A percentile compares a stretch with the other conserved stretches of the same genome.
phyloP scores from a whole-genome alignment of 2,888 invertebrate species.

The Leucania comma region DNA sequence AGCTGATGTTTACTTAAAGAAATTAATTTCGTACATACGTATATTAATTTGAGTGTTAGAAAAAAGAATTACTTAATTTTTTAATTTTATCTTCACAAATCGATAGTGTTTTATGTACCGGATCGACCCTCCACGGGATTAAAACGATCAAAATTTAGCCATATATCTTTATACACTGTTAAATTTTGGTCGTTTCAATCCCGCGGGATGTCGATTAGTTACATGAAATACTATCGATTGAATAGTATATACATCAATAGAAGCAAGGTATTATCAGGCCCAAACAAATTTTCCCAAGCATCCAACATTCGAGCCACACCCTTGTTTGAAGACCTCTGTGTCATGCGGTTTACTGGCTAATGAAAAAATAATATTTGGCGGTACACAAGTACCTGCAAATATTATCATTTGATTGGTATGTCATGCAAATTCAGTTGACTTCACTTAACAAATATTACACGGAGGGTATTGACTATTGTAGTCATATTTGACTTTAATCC shows the following conservation, averaged over 20 bases:
- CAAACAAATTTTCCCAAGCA: constrained; percentile 1
- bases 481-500: constrained; percentile 43
- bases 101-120: too few relatives aligned
- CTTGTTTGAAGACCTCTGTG: constrained; percentile 25
- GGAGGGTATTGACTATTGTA: constrained; percentile 13
- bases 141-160: too few relatives aligned
- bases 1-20: too few relatives aligned
- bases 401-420: constrained; percentile 50
- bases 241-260: constrained; percentile 8
- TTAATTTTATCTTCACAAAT: too few relatives aligned
- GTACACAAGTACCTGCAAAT: constrained; percentile 35
- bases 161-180: too few relatives aligned
- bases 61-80: too few relatives aligned
- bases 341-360: constrained; percentile 38
- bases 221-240: too few relatives aligned
- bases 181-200: too few relatives aligned
- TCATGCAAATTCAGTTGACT: constrained; percentile 45
- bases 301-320: constrained; percentile 22
- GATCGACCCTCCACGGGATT: too few relatives aligned
- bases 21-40: too few relatives aligned
- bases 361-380: constrained; percentile 58
- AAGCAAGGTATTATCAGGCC: neutral
- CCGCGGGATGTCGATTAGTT: too few relatives aligned
- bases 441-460: constrained; percentile 45
- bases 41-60: too few relatives aligned